Evolutionary conservation across 2,113 vertebrate species (phyloP), one percentile per base, ranked within the genome.

Genomic region (Petaurus breviceps): DNA sequence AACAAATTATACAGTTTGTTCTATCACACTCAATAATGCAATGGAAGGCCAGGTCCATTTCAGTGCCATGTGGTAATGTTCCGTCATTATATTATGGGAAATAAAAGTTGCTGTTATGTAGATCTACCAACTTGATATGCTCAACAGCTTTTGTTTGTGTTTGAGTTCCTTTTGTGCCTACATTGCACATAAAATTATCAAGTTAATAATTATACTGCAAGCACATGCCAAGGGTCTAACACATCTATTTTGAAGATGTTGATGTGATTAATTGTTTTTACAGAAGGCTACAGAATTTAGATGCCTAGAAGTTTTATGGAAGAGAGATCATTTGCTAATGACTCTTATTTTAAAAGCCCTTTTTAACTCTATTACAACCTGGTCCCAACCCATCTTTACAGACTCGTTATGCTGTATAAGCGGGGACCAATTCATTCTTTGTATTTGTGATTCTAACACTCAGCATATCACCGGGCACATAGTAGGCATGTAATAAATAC

Each of bases 1-100:
- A 95, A 98, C 96, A 98, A 97, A 91, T 91, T 95, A 95, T 55
- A 43, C 12, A 61, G 90, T 93, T 96, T 97, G 96, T 95, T 97
- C n/a, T 92, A 92, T 10, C 96, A 94, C 94, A 97, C 14, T 92
- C 31, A 61, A 54, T 93, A 97, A 96, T 3, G 31, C 4, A 97
- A 92, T 92, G 84, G 50, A 95, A 96, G 97, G 96, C 51, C 97
- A 97, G 57, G 94, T n/a, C 94, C 23, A 0, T 50, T 96, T 49
- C 47, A 95, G 96, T 51, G 68, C 16, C 19, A 84, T 43, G 37
- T 84, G 22, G 50, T 94, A 95, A 90, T 61, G 95, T 94, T 94
- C n/a, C 68, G 93, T 97, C 94, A n/a, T 94, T 96, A 96, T 31
- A 96, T 97, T 95, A 90, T 14, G 90, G 93, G 53, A 97, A 98